Conservation (phyloP, 1,140 invertebrate species). For the Drosophila kikkawai region DNA sequence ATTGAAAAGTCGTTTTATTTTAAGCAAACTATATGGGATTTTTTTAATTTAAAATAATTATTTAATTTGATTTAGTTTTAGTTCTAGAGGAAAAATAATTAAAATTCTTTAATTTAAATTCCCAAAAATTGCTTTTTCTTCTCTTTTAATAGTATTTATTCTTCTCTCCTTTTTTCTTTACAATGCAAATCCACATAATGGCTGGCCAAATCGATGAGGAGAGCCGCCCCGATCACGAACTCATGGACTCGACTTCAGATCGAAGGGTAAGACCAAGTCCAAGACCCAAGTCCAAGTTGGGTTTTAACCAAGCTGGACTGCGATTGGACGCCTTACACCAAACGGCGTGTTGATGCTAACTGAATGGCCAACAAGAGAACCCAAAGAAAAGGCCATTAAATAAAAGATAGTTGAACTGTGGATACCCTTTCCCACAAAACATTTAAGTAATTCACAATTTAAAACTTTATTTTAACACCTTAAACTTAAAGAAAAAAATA, state of each 20-base stretch:
- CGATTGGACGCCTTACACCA: slow-evolving; percentile 44
- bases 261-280: slow-evolving; percentile 10
- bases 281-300: slow-evolving; percentile 12
- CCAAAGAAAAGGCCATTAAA: not conserved
- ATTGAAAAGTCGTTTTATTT: no score
- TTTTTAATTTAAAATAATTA: not conserved
- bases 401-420: not conserved
- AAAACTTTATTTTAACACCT: accelerated
- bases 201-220: slow-evolving; percentile 55
- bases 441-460: not conserved
- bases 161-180: not conserved
- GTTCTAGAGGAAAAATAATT: not conserved
- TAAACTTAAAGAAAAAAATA: not conserved
- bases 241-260: slow-evolving; percentile 31
- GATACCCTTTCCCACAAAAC: slow-evolving; percentile 12
- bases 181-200: not conserved
- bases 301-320: slow-evolving; percentile 7
- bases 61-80: not conserved
- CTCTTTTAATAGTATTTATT: no score
- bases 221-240: slow-evolving; percentile 41
- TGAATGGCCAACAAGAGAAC: slow-evolving; percentile 57
- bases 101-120: not conserved
- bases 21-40: no score
- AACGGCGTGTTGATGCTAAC: slow-evolving; percentile 79
- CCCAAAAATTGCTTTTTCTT: not conserved